Evolutionary conservation across 1,140 invertebrate genomes (phyloP).

Genomic region (Cydia pomonella): DNA sequence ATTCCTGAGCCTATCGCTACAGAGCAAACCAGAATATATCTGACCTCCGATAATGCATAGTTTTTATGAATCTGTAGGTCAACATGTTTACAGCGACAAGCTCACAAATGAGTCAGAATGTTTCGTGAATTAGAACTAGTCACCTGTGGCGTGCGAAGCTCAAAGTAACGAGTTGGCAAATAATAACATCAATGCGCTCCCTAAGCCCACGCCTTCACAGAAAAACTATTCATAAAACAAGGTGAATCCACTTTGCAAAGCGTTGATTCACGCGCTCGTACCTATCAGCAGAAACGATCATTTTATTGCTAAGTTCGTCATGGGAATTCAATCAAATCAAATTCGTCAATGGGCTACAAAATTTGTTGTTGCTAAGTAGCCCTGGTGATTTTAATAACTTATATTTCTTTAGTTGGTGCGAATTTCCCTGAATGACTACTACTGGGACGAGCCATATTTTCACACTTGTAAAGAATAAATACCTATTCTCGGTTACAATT

Average conservation of each 20-base stretch:
- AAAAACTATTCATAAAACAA: conserved; percentile 10
- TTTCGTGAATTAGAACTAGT: background rate
- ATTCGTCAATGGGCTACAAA: no score
- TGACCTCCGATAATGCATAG: background rate
- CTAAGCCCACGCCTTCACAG: background rate
- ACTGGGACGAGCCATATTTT: no score
- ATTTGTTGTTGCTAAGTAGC: background rate
- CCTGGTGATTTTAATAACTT: background rate
- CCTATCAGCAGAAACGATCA: background rate
- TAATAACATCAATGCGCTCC: conserved; percentile 13
- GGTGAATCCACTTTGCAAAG: background rate
- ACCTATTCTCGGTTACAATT: no score
- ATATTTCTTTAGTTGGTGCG: background rate
- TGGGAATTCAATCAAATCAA: no score
- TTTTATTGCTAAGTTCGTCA: conserved; percentile 17
- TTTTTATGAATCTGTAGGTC: background rate
- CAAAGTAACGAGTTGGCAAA: conserved; percentile 12
- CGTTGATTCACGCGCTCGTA: background rate
- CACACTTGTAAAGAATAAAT: no score
- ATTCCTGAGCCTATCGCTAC: background rate
- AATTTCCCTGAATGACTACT: no score
- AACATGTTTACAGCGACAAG: background rate
- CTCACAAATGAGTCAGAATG: background rate
- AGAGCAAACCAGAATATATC: background rate
- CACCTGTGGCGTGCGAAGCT: conserved; percentile 7